Evolutionary conservation across 2,888 invertebrate species (phyloP), one percentile per base, ranked within the genome.

Genomic region (Tyria jacobaeae): DNA sequence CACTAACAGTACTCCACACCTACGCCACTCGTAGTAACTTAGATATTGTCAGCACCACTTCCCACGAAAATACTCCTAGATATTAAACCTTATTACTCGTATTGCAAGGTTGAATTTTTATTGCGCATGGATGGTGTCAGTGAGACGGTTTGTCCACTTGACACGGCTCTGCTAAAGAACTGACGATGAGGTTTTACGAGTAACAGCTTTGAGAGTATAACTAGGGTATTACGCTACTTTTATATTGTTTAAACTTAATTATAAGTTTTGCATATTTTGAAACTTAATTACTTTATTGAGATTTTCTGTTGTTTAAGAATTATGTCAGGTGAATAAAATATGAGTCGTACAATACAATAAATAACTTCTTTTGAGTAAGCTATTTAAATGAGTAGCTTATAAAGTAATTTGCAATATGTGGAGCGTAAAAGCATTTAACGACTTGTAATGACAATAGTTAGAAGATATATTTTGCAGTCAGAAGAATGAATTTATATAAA

Each of bases 1-100:
- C 67, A 73, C 77, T 88, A 89, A 89, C 89, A 82, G 88, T 87
- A 84, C 81, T 84, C 72, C 60, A 85, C 90, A 78, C 90, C 89
- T 78, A 89, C 89, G 71, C 62, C 49, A 31, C 52, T 52, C 47
- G 54, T 72, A 76, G 81, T 75, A 78, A 73, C 76, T 76, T 73
- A 70, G 67, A 68, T 62, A 66, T 67, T 70, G 71, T 63, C 69
- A 68, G 68, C 69, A 72, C 57, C 57, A 72, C 61, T 71, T 62
- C 53, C 52, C 48, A 39, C 62, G 52, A 59, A 35, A 48, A 31
- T n/a, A 31, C 2, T 39, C 55, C n/a, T 0, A 31, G 14, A 79
- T 61, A 67, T 37, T 62, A 44, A 66, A 60, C 67, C 52, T 66
- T 78, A 63, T 57, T 6, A 0, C 6, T 21, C 15, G 0, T 5